phyloP scores from a whole-genome alignment of 2,113 vertebrate species.

The Myrmecophaga tridactyla region DNA sequence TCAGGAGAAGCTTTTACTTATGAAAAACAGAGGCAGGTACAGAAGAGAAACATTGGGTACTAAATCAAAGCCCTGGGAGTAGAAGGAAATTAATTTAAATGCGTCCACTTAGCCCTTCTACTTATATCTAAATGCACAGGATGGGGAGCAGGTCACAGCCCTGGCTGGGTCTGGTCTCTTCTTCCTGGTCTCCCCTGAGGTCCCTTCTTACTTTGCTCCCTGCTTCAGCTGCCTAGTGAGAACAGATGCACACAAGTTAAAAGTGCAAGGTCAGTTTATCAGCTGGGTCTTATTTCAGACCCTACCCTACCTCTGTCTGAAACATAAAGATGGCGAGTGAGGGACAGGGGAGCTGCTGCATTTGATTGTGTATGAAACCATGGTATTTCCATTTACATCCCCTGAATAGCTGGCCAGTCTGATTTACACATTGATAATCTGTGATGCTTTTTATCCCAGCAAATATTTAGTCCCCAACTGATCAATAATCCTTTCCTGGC shows the following conservation, averaged over 20 bases:
- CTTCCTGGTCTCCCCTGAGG: background rate
- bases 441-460: background rate
- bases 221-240: conserved; percentile 46
- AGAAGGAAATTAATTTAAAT: background rate
- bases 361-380: background rate
- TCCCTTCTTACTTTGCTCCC: conserved; percentile 49
- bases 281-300: background rate
- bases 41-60: background rate
- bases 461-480: conserved; percentile 55
- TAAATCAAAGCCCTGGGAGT: conserved; percentile 4
- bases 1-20: background rate
- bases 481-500: conserved; percentile 52
- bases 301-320: background rate
- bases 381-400: conserved; percentile 38
- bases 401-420: conserved; percentile 31
- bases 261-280: conserved; percentile 47
- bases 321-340: background rate
- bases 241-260: conserved; percentile 19
- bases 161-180: conserved; percentile 9
- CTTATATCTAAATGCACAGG: background rate
- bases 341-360: background rate
- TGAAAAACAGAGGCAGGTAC: conserved; percentile 49
- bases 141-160: conserved; percentile 25
- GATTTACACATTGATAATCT: conserved; percentile 29
- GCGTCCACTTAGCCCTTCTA: background rate